Base-by-base conservation (phyloP, 2,888 invertebrate genomes). In the Stratiomys singularior region DNA sequence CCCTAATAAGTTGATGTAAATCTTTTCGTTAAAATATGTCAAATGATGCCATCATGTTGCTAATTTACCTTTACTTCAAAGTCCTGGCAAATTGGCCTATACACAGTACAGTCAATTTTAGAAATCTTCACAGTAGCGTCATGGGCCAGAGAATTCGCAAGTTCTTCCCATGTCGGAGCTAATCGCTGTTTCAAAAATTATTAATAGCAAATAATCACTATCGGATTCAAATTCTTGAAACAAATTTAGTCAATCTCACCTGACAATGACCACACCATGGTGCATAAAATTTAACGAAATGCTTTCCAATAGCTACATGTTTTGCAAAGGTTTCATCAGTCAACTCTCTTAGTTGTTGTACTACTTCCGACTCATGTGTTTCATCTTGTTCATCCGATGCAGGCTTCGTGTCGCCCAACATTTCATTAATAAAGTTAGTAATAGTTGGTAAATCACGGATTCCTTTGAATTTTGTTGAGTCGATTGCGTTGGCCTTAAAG, bases 221-320 rank as follows among this genome's bases (percentile, higher is more conserved):
- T n/a, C n/a, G n/a, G n/a, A n/a, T n/a, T 44, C 7, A 44, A 44
- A n/a, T n/a, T n/a, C n/a, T n/a, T n/a, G n/a, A n/a, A n/a, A n/a
- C n/a, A n/a, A n/a, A n/a, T n/a, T n/a, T n/a, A 52, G 18, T 15
- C 4, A 18, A 3, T 52, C 52, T n/a, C 87, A 93, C 93, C 89
- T 93, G 94, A 82, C 96, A 96, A 83, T 94, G 94, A 77, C 93
- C 90, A 86, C 97, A 97, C 97, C 97, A 97, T 0, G 97, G 96
- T 0, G 95, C 95, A 88, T 93, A 97, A 86, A 97, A 97, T 88
- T 96, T 96, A 3, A 97, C 89, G 85, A 97, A 97, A 86, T 95
- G 94, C 82, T 93, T 92, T 66, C 96, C 96, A 64, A 85, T 89
- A 0, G 91, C 89, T 0, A 95, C 88, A 84, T 92, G 92, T 82